A percentile compares a stretch with the other conserved stretches of the same genome.
These are phyloP conservation scores for Pterocles orientalis DNA, from an alignment of 2,113 vertebrate species.

Conservation along the genomic window DNA sequence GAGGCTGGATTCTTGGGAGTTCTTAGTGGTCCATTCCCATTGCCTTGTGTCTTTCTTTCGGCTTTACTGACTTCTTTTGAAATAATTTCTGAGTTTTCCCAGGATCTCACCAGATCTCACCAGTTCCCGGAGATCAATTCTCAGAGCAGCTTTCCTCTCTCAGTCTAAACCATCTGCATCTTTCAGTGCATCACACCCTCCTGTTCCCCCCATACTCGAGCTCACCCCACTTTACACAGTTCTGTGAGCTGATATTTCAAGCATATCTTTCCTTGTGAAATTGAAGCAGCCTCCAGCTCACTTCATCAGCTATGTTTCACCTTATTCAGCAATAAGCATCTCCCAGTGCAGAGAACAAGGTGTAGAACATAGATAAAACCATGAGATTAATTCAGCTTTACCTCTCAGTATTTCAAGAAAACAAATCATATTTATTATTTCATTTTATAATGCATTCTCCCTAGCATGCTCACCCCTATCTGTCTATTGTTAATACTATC, in stretches of 20 bases:
- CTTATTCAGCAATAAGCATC: not conserved
- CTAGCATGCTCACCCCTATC: not conserved
- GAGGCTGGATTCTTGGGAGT: not conserved
- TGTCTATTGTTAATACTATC: not conserved
- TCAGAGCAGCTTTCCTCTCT: not conserved
- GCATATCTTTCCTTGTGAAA: not conserved
- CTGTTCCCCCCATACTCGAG: not conserved
- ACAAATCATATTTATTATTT: not conserved
- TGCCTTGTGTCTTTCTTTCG: not conserved
- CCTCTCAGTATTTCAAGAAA: constrained; percentile 8
- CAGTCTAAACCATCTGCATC: not conserved
- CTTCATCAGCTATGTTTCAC: not conserved
- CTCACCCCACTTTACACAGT: not conserved
- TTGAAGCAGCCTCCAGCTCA: not conserved
- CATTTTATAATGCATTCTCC: not conserved
- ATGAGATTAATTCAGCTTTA: not conserved
- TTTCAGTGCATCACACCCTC: rapidly evolving
- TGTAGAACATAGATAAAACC: not conserved
- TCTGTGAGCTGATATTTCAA: not conserved
- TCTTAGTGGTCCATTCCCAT: not conserved
- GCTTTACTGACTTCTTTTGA: not conserved
- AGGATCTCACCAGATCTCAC: not conserved
- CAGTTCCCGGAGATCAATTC: not conserved
- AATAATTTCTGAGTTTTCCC: not conserved
- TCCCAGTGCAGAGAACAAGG: not conserved